These are phyloP conservation scores for Pyrocephalus nanus DNA, from an alignment of 2,797 vertebrate species.

Conservation along the genomic window DNA sequence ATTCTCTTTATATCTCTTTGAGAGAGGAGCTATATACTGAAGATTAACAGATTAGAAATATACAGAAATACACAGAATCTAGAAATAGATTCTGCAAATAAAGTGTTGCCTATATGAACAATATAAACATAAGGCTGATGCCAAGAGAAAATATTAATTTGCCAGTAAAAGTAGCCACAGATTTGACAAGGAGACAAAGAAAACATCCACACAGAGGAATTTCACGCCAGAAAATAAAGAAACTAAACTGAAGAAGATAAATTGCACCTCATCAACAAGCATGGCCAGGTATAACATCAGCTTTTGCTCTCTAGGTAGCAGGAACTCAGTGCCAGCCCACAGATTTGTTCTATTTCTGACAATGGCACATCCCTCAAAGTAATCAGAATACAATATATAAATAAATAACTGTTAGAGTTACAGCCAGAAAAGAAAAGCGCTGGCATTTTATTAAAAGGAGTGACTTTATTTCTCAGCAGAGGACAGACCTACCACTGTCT, in stretches of 20 bases:
- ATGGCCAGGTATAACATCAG: background rate
- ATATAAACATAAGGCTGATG: slow-evolving; percentile 46
- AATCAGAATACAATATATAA: background rate
- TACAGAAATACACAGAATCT: background rate
- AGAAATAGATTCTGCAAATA: slow-evolving; percentile 34
- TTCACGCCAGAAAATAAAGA: slow-evolving; percentile 34
- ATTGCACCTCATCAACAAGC: slow-evolving; percentile 42
- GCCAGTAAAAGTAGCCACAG: slow-evolving; percentile 44
- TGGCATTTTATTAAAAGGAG: background rate
- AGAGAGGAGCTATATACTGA: background rate
- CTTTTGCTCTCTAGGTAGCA: background rate
- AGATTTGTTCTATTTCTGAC: background rate
- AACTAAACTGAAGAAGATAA: slow-evolving; percentile 55
- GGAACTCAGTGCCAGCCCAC: background rate
- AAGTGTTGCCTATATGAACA: slow-evolving; percentile 22
- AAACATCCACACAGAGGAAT: slow-evolving; percentile 36
- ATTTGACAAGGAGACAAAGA: slow-evolving; percentile 48
- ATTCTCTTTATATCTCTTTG: background rate
- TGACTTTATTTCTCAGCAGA: background rate
- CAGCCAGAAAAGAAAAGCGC: background rate
- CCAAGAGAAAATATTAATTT: slow-evolving; percentile 70
- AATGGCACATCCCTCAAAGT: background rate
- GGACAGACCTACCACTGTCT: background rate
- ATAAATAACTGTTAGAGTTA: background rate
- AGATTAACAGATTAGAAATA: slow-evolving; percentile 62